phyloP scores from a whole-genome alignment of 2,113 vertebrate genomes.

The Gnathonemus longibarbis region DNA sequence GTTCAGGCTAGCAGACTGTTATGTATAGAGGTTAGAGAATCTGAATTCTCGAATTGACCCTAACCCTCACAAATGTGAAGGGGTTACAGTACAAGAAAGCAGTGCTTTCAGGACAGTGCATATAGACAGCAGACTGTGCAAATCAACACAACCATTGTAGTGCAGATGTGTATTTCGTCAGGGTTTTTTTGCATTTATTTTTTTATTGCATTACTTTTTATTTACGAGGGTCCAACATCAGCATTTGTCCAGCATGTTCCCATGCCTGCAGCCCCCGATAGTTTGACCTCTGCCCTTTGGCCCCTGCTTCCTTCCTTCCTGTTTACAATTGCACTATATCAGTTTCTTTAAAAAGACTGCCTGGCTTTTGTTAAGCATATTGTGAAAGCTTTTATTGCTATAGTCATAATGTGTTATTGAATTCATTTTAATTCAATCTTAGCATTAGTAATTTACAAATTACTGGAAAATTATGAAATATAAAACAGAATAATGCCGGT shows the following conservation, averaged over 20 bases:
- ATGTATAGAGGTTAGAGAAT: not conserved
- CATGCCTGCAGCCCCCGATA: not conserved
- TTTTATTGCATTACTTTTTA: not conserved
- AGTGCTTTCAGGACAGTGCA: not conserved
- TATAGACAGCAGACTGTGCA: not conserved
- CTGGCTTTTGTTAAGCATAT: not conserved
- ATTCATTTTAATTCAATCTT: not conserved
- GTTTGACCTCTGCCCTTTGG: constrained; percentile 6
- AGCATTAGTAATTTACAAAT: not conserved
- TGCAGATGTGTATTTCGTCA: not conserved
- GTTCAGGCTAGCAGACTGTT: not conserved
- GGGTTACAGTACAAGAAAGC: not conserved
- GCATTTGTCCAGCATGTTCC: not conserved
- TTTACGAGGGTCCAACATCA: not conserved
- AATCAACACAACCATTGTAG: not conserved
- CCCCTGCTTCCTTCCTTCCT: not conserved
- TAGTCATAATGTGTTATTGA: not conserved
- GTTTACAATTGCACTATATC: not conserved
- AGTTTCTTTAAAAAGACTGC: not conserved
- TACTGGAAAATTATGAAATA: not conserved
- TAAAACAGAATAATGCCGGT: not conserved
- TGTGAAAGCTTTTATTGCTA: not conserved
- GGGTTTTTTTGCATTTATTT: not conserved
- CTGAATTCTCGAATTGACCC: not conserved
- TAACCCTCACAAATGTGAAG: not conserved